Percentiles rank a stretch among this genome's conserved stretches.
phyloP scores from a whole-genome alignment of 2,888 invertebrate species.

The Conchocele bisecta region DNA sequence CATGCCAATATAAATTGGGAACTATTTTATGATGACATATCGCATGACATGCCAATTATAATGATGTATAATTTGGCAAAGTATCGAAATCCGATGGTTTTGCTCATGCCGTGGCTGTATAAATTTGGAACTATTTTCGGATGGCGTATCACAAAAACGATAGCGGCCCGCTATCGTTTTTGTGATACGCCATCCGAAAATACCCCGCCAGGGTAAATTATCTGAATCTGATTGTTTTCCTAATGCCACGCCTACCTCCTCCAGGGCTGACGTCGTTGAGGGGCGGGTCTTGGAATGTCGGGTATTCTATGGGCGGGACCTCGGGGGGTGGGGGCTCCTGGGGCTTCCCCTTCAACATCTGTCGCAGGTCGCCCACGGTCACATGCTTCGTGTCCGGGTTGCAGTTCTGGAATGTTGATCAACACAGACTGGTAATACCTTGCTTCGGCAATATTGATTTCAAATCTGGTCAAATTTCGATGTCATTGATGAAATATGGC shows the following conservation, averaged over 20 bases:
- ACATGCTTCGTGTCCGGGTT: constrained; percentile 68
- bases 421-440: background rate
- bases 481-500: background rate
- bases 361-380: constrained; percentile 80
- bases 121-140: no score
- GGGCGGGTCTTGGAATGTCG: constrained; percentile 73
- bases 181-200: no score
- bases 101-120: no score
- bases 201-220: no score
- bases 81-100: no score
- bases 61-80: no score
- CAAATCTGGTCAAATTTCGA: background rate
- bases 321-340: constrained; percentile 31
- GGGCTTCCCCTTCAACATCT: constrained; percentile 62
- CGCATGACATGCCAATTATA: no score
- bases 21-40: no score
- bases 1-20: no score
- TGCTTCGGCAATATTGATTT: background rate
- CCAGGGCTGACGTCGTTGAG: constrained; percentile 77
- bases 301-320: constrained; percentile 57
- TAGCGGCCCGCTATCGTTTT: no score
- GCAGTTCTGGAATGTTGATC: constrained; percentile 54
- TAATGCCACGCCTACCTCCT: constrained; percentile 75
- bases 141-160: no score
- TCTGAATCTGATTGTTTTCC: no score